These are phyloP conservation scores for Brachyhypopomus occidentalis DNA, from an alignment of 2,113 vertebrate species.

Conservation along the genomic window DNA sequence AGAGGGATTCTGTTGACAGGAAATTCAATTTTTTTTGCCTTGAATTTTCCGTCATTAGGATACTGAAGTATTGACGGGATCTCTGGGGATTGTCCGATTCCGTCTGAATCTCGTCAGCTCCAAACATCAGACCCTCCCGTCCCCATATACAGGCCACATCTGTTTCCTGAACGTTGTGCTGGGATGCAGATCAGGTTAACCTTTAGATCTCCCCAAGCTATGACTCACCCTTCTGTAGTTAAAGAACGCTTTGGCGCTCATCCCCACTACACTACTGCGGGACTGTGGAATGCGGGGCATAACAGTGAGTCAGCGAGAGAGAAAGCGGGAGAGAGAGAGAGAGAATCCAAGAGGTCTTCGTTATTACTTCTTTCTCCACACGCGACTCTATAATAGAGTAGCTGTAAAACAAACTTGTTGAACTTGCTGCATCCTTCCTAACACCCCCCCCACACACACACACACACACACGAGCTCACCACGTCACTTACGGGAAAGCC, in stretches of 20 bases:
- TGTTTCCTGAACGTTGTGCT: constrained; percentile 68
- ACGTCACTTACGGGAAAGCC: constrained; percentile 5
- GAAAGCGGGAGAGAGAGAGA: neutral
- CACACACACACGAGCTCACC: neutral
- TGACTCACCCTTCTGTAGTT: constrained; percentile 69
- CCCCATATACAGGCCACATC: constrained; percentile 59
- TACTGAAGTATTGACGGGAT: constrained; percentile 10
- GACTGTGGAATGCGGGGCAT: constrained; percentile 15
- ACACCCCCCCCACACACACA: neutral
- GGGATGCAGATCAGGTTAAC: constrained; percentile 49
- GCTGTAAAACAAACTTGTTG: neutral
- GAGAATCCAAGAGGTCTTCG: neutral
- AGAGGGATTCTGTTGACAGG: neutral
- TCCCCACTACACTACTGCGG: neutral
- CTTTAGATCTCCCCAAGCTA: constrained; percentile 40
- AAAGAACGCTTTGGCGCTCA: constrained; percentile 28
- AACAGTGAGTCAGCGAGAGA: neutral
- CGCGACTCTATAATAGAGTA: neutral
- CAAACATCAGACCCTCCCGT: constrained; percentile 28
- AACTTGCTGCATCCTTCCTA: constrained; percentile 5
- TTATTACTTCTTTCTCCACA: neutral
- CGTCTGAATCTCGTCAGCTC: constrained; percentile 36
- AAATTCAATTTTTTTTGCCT: neutral
- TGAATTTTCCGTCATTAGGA: constrained; percentile 8
- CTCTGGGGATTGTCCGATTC: constrained; percentile 37